Base-by-base conservation (phyloP, 2,113 vertebrate genomes). In the Potamarius usumacintae region DNA sequence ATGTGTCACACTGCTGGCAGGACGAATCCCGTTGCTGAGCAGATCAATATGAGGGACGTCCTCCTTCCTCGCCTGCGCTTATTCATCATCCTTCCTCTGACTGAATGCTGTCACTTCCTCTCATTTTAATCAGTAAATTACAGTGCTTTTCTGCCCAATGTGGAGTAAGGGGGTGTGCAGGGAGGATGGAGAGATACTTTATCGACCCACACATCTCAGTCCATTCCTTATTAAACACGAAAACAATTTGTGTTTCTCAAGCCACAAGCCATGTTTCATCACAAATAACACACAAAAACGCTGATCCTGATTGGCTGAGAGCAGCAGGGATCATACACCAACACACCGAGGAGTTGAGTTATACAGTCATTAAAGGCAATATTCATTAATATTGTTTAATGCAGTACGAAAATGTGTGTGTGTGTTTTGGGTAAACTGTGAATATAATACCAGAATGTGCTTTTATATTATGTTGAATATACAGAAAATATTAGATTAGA, bases 1-100 rank as follows among this genome's bases (percentile, higher is more conserved):
- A 90, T 91, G 83, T 90, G 89, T 89, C 60, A 89, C 87, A 83
- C 86, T 84, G 81, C 87, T 87, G 89, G 86, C 90, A 82, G 88
- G 92, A 89, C 86, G 88, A 91, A 92, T 91, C 89, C 74, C 87
- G 71, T 91, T 88, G 88, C 86, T 87, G 90, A 78, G 72, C 81
- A 91, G 89, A 93, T 93, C 92, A 88, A 93, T 92, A 90, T 57
- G 79, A 85, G 88, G 90, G 91, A 88, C 88, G 87, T 60, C 90
- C 87, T 92, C 86, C 88, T 91, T 91, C 92, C 87, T 90, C 78
- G 83, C 58, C 82, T 82, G 67, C 79, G 72, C 76, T 63, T 86
- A 88, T 92, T 90, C 88, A 88, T 93, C 92, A 91, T 90, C 20
- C 50, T 83, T 88, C 89, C 85, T 18, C 83, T 9, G 7, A 53